Evolutionary conservation across 2,888 invertebrate species (phyloP).

Genomic region (Belgica antarctica): DNA sequence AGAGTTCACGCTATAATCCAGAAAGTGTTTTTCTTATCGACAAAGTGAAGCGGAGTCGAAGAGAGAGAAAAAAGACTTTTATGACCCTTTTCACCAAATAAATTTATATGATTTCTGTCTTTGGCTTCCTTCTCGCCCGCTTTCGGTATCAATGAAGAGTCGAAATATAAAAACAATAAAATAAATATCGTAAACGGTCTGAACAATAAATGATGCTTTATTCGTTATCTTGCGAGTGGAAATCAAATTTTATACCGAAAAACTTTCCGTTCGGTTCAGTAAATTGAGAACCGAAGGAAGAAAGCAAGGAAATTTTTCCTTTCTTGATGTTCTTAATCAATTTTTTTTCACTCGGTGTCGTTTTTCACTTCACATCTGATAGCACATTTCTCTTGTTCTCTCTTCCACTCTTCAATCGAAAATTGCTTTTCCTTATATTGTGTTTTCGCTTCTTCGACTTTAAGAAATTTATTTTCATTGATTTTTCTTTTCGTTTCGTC

Average conservation of each 20-base stretch:
- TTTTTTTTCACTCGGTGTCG: slow-evolving; percentile 37
- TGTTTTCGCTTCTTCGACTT: slow-evolving; percentile 19
- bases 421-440: neutral
- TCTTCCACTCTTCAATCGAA: slow-evolving; percentile 13
- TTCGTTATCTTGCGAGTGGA: slow-evolving; percentile 16
- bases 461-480: slow-evolving; percentile 35
- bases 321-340: slow-evolving; percentile 43
- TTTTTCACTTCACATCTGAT: slow-evolving; percentile 43
- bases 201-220: slow-evolving; percentile 13
- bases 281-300: slow-evolving; percentile 5
- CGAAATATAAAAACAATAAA: slow-evolving; percentile 31
- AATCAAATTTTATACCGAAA: slow-evolving; percentile 41
- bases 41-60: neutral
- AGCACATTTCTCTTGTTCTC: slow-evolving; percentile 10
- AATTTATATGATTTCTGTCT: slow-evolving; percentile 5
- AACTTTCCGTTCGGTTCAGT: slow-evolving; percentile 23
- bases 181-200: slow-evolving; percentile 30
- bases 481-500: slow-evolving; percentile 6
- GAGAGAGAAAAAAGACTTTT: neutral
- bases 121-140: neutral
- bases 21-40: neutral
- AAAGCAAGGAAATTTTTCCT: neutral
- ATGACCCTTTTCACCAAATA: neutral
- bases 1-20: no score
- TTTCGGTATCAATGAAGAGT: neutral